phyloP scores from a whole-genome alignment of 2,888 invertebrate species.

The Carabus problematicus region DNA sequence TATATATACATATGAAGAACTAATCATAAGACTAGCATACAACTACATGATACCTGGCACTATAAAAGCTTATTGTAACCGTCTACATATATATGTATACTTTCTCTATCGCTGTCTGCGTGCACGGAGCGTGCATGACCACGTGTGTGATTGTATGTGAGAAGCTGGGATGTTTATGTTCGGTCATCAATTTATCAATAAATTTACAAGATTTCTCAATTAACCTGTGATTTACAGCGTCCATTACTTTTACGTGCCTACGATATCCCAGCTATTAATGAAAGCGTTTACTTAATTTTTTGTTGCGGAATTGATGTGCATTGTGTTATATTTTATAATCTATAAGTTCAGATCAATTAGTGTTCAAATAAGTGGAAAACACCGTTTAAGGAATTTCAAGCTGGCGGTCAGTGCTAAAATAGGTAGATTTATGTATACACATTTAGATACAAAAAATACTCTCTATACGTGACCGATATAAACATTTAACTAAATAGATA shows the following conservation, averaged over 20 bases:
- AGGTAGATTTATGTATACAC: no score
- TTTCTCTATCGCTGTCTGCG: no score
- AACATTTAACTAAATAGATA: no score
- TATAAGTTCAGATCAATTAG: slow-evolving; percentile 26
- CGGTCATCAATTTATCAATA: slow-evolving; percentile 41
- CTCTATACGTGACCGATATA: no score
- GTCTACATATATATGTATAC: no score
- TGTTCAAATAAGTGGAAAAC: slow-evolving; percentile 13
- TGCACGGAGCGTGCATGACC: background rate
- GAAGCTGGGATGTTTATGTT: slow-evolving; percentile 39
- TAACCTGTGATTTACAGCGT: slow-evolving; percentile 36
- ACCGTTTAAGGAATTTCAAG: no score
- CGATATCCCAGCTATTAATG: slow-evolving; percentile 31
- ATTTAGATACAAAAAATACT: no score
- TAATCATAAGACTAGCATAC: no score
- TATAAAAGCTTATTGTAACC: no score
- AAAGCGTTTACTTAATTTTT: slow-evolving; percentile 35
- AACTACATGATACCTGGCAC: no score
- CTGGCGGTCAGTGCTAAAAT: no score
- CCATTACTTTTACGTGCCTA: slow-evolving; percentile 39
- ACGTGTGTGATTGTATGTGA: slow-evolving; percentile 16
- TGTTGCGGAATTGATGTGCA: slow-evolving; percentile 26
- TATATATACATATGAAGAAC: background rate
- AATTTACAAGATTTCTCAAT: slow-evolving; percentile 42
- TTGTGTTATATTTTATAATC: slow-evolving; percentile 32